These are phyloP conservation scores for Coturnix japonica DNA, from an alignment of 2,113 vertebrate species.

Conservation along the genomic window DNA sequence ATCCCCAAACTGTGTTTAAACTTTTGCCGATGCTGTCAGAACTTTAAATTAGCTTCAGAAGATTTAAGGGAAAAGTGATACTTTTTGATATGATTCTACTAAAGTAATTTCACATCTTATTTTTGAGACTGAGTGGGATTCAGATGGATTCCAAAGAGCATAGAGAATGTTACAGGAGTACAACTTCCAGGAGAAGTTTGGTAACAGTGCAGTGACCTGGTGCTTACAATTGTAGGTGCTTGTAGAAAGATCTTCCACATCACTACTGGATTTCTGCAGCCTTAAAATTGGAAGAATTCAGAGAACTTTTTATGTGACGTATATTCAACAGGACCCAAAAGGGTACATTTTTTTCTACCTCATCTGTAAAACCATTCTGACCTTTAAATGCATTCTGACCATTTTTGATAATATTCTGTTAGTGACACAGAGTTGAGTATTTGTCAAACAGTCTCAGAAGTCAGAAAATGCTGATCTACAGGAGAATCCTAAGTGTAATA, in stretches of 20 bases:
- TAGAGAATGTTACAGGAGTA: not conserved
- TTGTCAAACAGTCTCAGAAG: not conserved
- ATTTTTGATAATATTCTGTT: not conserved
- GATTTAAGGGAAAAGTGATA: not conserved
- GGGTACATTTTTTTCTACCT: not conserved
- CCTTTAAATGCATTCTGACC: not conserved
- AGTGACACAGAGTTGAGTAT: not conserved
- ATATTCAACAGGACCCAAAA: not conserved
- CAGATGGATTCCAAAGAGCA: not conserved
- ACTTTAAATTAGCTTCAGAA: slow-evolving; percentile 10
- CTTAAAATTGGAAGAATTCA: not conserved
- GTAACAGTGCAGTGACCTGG: not conserved
- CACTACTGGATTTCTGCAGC: not conserved
- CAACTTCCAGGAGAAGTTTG: not conserved
- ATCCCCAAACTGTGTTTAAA: slow-evolving; percentile 5
- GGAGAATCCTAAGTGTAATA: not conserved
- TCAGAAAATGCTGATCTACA: not conserved
- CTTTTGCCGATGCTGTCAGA: not conserved
- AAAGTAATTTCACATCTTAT: slow-evolving; percentile 1
- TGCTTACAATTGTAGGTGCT: not conserved
- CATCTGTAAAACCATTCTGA: not conserved
- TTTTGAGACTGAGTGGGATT: not conserved
- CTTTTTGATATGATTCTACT: not conserved
- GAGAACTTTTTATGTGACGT: not conserved
- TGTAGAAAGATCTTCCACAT: not conserved